A percentile compares a stretch with the other conserved stretches of the same genome.
Evolutionary conservation across 2,888 invertebrate genomes (phyloP).

Genomic region (Acrobasis consociella): DNA sequence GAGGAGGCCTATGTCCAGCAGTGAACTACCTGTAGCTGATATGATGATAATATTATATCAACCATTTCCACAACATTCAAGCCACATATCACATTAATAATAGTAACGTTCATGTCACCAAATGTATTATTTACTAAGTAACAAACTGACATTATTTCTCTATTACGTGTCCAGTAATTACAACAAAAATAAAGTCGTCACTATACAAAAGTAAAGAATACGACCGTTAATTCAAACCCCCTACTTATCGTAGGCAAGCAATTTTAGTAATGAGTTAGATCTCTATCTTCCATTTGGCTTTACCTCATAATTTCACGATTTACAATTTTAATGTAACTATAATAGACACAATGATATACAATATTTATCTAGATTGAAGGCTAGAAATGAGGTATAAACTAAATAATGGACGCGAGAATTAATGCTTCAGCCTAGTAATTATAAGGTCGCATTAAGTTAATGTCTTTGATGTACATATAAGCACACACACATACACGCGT

Average conservation of each 20-base stretch:
- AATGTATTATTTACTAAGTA: background rate
- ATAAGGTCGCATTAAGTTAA: conserved; percentile 81
- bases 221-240: conserved; percentile 19
- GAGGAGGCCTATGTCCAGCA: too few relatives aligned
- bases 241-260: conserved; percentile 12
- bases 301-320: conserved; percentile 43
- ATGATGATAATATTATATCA: too few relatives aligned
- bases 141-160: background rate
- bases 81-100: background rate
- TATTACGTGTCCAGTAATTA: conserved; percentile 8
- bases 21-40: too few relatives aligned
- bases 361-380: conserved; percentile 80
- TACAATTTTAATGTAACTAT: conserved; percentile 69
- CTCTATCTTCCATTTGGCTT: conserved; percentile 23
- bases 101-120: background rate
- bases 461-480: conserved; percentile 66
- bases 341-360: conserved; percentile 68
- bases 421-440: conserved; percentile 79
- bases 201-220: conserved; percentile 15
- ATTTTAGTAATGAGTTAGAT: conserved; percentile 22
- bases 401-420: conserved; percentile 81
- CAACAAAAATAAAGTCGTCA: conserved; percentile 21
- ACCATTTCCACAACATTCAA: too few relatives aligned
- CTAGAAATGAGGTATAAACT: conserved; percentile 79
- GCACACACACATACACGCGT: conserved; percentile 41